Evolutionary conservation across 2,797 vertebrate genomes (phyloP).

Genomic region (Catharus ustulatus): DNA sequence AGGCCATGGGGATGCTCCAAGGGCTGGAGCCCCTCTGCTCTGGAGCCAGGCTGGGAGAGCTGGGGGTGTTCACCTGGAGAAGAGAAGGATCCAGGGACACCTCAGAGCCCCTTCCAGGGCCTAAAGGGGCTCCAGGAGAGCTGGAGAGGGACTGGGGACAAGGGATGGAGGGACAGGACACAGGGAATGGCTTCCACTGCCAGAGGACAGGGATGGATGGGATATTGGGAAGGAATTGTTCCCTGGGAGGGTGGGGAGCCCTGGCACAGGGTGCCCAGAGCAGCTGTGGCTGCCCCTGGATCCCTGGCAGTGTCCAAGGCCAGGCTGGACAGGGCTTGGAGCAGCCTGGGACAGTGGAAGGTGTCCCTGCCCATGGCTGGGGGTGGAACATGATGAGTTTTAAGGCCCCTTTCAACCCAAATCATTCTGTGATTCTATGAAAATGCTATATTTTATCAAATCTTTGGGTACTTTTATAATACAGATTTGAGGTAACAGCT

Average conservation of each 20-base stretch:
- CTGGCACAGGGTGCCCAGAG: neutral
- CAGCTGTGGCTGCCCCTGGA: neutral
- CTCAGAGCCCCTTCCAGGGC: too few species aligned
- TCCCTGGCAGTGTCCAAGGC: rapidly evolving
- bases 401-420: neutral
- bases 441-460: neutral
- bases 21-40: too few species aligned
- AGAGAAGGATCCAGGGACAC: too few species aligned
- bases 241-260: rapidly evolving
- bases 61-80: too few species aligned
- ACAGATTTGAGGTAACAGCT: neutral
- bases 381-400: rapidly evolving
- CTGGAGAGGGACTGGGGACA: neutral
- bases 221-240: rapidly evolving
- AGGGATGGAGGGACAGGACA: neutral
- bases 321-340: rapidly evolving
- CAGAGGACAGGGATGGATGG: rapidly evolving
- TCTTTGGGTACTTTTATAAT: neutral
- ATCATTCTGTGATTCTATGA: neutral
- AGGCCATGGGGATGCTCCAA: too few species aligned
- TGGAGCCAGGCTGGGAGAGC: too few species aligned
- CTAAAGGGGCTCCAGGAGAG: neutral
- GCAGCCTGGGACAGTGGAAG: rapidly evolving
- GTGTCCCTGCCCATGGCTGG: neutral
- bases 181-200: neutral